These are phyloP conservation scores for Drosophila paramelanica DNA, from an alignment of 2,888 invertebrate genomes.

Conservation along the genomic window DNA sequence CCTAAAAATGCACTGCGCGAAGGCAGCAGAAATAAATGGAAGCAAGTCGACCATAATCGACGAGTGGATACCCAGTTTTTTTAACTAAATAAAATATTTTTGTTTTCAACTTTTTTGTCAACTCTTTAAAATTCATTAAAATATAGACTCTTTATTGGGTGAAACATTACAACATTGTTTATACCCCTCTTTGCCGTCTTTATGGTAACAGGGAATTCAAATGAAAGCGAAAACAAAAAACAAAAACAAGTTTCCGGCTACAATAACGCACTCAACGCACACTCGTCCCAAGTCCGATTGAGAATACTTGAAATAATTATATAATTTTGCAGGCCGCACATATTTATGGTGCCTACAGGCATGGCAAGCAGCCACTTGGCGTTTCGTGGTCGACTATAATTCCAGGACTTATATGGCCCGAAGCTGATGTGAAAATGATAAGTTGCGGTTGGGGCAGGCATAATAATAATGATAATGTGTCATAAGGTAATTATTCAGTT, in stretches of 20 bases:
- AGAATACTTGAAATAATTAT: constrained; percentile 75
- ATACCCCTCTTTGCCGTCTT: neutral
- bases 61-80: constrained; percentile 6
- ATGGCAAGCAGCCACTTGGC: constrained; percentile 13
- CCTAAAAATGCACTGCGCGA: constrained; percentile 41
- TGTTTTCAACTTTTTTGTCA: too few relatives aligned
- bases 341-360: constrained; percentile 66
- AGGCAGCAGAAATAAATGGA: constrained; percentile 17
- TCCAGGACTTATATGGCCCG: constrained; percentile 48
- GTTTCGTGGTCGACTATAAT: constrained; percentile 61
- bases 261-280: constrained; percentile 58
- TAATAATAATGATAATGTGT: constrained; percentile 81
- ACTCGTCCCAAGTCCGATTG: constrained; percentile 47
- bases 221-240: constrained; percentile 21
- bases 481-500: constrained; percentile 81
- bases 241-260: constrained; percentile 48
- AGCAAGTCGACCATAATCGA: neutral
- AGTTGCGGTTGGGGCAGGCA: constrained; percentile 49
- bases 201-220: constrained; percentile 3
- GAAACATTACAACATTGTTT: too few relatives aligned
- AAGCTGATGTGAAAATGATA: constrained; percentile 69
- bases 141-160: too few relatives aligned
- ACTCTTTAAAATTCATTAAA: too few relatives aligned
- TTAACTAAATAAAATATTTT: too few relatives aligned
- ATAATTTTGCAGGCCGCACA: constrained; percentile 72